Evolutionary conservation across 2,113 vertebrate genomes (phyloP), one percentile per base, ranked within the genome.

Genomic region (Neodontobutis hainanensis): DNA sequence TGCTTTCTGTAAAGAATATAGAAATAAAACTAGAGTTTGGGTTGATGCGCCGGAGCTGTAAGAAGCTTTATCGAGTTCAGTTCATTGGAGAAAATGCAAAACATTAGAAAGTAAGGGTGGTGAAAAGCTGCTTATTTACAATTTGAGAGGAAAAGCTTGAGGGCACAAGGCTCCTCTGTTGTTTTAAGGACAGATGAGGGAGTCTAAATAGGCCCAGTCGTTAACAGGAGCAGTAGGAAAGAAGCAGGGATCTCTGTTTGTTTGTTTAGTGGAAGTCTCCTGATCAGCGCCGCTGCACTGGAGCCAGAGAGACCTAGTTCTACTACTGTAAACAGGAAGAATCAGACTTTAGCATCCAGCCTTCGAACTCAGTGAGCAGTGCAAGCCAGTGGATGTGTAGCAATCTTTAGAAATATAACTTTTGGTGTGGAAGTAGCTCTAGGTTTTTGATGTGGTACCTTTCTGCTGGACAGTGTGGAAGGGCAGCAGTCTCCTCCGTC

Each of bases 401-500:
- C 58, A 67, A 43, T 55, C 46, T 60, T 63, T 53, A 59, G 43
- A 68, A 61, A 46, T 1, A 27, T n/a, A 74, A 11, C 27, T 11
- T 40, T 68, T 46, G 51, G 14, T 19, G 32, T 10, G 4, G 50
- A 78, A 70, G 49, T 14, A 27, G 19, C 19, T 27, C 19, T 27
- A 11, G 40, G 19, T 19, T 35, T 68, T 5, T 68, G 63, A 61
- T 14, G 44, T 35, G 75, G 49, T 92, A 99, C 97, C 96, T 98
- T 98, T 85, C 85, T 94, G 65, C 95, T 97, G 76, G 96, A 98
- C 44, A 98, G 93, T 0, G 97, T 99, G 55, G 97, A 99, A 5
- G 96, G 92, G 83, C 97, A 99, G 93, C 97, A 99, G 90, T 99
- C 97, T 57, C 97, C 97, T 45, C 96, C 96, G 0, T 99, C 97